Evolutionary conservation across 1,140 invertebrate species (phyloP), one percentile per base, ranked within the genome.

Genomic region (Dinoponera quadriceps): DNA sequence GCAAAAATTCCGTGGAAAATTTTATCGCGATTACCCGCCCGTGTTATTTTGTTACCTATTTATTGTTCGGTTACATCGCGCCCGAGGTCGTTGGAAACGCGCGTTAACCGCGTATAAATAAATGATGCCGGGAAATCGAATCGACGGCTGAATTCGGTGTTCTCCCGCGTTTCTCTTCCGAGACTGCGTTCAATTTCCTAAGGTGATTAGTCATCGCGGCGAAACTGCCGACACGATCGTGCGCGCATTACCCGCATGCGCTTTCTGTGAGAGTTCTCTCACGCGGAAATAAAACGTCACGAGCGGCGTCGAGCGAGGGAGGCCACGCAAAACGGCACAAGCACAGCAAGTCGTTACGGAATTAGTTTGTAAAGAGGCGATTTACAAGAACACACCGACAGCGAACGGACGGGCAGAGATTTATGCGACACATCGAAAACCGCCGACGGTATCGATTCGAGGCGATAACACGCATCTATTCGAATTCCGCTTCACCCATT

Each of bases 391-490:
- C 65, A 25, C 2, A 5, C 54, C 38, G 51, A 71, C 75, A 80
- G 57, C 75, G 65, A 44, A 54, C 49, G 48, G 18, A 20, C 4
- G 20, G 29, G 65, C 29, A 14, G 22, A 80, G 75, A 80, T 80
- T 80, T 80, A 80, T 80, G 55, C 25, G 20, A n/a, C 27, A 54
- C 65, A 83, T 83, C 71, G 84, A 87, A 44, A 44, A 86, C 75
- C 62, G 80, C 33, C 65, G 72, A 66, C 55, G 33, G 49, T 77
- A 87, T 86, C 85, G 85, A 86, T 85, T 87, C 72, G 57, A 27
- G 33, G 4, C 44, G 84, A 84, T 77, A 49, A 77, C 77, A 49
- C 38, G 68, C 51, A 51, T 48, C 66, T 77, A 80, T 85, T 85
- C 63, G 69, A 82, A 83, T 87, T 83, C n/a, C 72, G 80, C 66